Conservation (phyloP, 2,888 invertebrate species). For the Drosophila cognata region DNA sequence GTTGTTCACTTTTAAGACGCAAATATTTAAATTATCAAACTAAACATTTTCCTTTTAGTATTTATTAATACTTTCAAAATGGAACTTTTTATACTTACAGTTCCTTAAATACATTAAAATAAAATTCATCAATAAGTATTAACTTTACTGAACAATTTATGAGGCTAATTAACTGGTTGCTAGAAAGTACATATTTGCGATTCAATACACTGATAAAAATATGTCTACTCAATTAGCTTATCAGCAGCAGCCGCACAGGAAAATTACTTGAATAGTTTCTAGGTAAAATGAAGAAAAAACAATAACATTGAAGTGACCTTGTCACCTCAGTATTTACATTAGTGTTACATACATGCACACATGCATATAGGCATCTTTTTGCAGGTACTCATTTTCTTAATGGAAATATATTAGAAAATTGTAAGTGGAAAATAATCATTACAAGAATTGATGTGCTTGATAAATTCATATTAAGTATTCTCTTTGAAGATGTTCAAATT, state of each 20-base stretch:
- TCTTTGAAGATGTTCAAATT: background rate
- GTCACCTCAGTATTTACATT: background rate
- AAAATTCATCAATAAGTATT: background rate
- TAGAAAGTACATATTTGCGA: background rate
- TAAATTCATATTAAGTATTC: background rate
- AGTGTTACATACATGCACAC: background rate
- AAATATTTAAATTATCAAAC: background rate
- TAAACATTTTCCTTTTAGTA: background rate
- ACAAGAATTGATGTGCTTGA: background rate
- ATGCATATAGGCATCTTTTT: background rate
- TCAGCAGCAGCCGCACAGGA: background rate
- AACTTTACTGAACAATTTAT: background rate
- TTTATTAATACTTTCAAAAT: background rate
- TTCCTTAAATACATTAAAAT: background rate
- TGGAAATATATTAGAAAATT: background rate
- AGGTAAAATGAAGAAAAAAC: background rate
- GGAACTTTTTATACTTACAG: background rate
- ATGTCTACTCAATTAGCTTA: slow-evolving; percentile 1
- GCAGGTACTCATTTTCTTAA: background rate
- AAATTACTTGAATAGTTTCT: slow-evolving; percentile 1
- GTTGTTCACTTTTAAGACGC: background rate
- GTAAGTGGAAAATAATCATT: background rate
- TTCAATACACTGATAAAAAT: background rate
- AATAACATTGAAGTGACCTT: slow-evolving; percentile 11
- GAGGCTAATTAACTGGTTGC: background rate